Conservation (phyloP, 1,140 invertebrate species). For the Drosophila gunungcola region DNA sequence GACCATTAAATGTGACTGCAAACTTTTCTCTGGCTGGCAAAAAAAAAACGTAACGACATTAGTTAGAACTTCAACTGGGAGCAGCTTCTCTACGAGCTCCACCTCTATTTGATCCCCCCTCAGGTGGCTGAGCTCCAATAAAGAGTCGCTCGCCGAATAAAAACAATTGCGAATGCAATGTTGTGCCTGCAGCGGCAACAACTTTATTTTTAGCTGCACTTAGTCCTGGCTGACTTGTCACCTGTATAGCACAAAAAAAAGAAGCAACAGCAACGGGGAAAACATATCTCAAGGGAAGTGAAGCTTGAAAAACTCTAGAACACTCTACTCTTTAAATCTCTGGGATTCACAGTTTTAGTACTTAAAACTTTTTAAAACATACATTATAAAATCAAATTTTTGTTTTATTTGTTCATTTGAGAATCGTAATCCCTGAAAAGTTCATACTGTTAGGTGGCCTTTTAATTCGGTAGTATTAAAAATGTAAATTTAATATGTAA, state of each 20-base stretch:
- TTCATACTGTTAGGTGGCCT: too few relatives aligned
- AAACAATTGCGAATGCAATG: slow-evolving; percentile 63
- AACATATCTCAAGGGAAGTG: neutral
- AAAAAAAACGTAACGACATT: slow-evolving; percentile 56
- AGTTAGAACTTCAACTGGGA: slow-evolving; percentile 61
- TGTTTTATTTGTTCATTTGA: too few relatives aligned
- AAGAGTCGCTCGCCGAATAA: slow-evolving; percentile 31
- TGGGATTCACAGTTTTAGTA: too few relatives aligned
- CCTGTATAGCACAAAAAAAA: slow-evolving; percentile 13
- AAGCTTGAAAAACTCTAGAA: neutral
- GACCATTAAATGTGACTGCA: slow-evolving; percentile 62
- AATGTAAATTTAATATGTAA: too few relatives aligned
- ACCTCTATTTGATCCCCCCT: slow-evolving; percentile 8
- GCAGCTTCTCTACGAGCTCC: slow-evolving; percentile 4
- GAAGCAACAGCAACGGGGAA: neutral
- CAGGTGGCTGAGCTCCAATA: slow-evolving; percentile 17
- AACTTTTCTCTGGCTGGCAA: slow-evolving; percentile 44
- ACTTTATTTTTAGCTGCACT: slow-evolving; percentile 43
- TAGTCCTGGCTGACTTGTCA: slow-evolving; percentile 41
- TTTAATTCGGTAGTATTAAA: too few relatives aligned
- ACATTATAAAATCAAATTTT: too few relatives aligned
- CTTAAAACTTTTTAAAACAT: too few relatives aligned
- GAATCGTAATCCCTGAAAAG: too few relatives aligned
- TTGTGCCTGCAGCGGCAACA: slow-evolving; percentile 44
- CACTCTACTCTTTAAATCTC: too few relatives aligned